Conservation (phyloP, 2,888 invertebrate species). For the Drosophila recens region DNA sequence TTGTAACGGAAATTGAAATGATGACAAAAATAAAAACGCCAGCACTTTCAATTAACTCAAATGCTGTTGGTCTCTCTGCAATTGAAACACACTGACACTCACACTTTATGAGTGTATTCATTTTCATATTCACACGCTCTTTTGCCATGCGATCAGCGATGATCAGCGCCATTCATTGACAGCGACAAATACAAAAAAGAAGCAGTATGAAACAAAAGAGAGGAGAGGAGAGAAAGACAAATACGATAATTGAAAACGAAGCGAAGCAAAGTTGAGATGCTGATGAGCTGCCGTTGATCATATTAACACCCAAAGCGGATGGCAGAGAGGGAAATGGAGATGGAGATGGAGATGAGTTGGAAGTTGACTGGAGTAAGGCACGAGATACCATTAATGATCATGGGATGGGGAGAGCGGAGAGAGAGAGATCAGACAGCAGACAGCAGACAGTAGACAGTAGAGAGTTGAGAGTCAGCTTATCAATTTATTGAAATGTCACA, state of each 20-base stretch:
- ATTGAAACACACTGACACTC: slow-evolving; percentile 48
- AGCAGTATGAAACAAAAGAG: slow-evolving; percentile 10
- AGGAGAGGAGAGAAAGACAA: slow-evolving; percentile 15
- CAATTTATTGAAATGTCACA: slow-evolving; percentile 82
- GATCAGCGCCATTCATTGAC: slow-evolving; percentile 59
- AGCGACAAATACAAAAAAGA: slow-evolving; percentile 37
- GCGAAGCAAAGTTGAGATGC: slow-evolving; percentile 69
- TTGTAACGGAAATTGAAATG: slow-evolving; percentile 63
- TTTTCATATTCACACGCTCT: slow-evolving; percentile 77
- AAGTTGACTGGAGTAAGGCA: slow-evolving; percentile 30
- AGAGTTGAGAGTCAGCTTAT: slow-evolving; percentile 43
- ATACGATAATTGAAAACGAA: slow-evolving; percentile 61
- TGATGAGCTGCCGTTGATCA: slow-evolving; percentile 80
- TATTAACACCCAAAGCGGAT: slow-evolving; percentile 66
- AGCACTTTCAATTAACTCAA: slow-evolving; percentile 72
- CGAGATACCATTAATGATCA: slow-evolving; percentile 54
- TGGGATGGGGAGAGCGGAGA: not conserved
- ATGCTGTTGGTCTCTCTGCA: slow-evolving; percentile 64
- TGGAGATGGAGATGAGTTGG: slow-evolving; percentile 25
- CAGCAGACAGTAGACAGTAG: slow-evolving; percentile 16
- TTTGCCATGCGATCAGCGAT: slow-evolving; percentile 74
- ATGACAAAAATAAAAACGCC: slow-evolving; percentile 49
- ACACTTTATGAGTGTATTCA: slow-evolving; percentile 53
- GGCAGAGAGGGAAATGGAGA: slow-evolving; percentile 38
- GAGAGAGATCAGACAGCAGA: slow-evolving; percentile 29